Conservation (phyloP, 1,140 invertebrate genomes). For the Elymnias hypermnestra region DNA sequence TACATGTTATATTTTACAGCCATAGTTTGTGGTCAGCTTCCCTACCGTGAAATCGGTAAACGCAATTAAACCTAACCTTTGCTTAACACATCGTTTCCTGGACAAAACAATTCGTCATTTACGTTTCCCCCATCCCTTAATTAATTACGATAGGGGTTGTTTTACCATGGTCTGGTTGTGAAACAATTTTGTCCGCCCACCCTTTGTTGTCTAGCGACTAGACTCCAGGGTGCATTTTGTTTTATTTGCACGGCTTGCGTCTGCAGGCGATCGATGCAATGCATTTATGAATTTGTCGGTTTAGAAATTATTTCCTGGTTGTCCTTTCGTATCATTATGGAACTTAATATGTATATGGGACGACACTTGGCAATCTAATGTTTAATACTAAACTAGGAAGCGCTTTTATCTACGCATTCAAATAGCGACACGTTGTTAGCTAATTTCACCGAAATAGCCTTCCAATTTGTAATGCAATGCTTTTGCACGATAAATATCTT, state of each 20-base stretch:
- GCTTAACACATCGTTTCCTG: constrained; percentile 62
- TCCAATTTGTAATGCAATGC: too few species aligned
- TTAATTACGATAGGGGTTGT: constrained; percentile 8
- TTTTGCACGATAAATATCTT: too few species aligned
- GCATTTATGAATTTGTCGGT: constrained; percentile 41
- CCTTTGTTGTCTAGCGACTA: constrained; percentile 70
- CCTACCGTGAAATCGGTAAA: constrained; percentile 61
- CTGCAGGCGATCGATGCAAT: constrained; percentile 54
- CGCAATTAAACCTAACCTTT: constrained; percentile 65
- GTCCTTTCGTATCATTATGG: not conserved
- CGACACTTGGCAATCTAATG: too few species aligned
- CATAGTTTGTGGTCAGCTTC: constrained; percentile 12
- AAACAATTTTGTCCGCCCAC: constrained; percentile 37
- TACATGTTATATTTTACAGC: too few species aligned
- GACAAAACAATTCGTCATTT: constrained; percentile 15
- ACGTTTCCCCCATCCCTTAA: constrained; percentile 17
- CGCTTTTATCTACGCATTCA: too few species aligned
- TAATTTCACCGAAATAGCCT: too few species aligned
- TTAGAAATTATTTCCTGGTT: constrained; percentile 19
- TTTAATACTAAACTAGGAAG: too few species aligned
- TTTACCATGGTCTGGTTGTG: constrained; percentile 16
- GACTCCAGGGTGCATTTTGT: constrained; percentile 63
- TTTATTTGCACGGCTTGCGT: constrained; percentile 53
- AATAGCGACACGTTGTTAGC: too few species aligned
- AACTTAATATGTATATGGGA: too few species aligned